Conservation (phyloP, 2,888 invertebrate species). For the Pseudococcus jackbeardsleyi region DNA sequence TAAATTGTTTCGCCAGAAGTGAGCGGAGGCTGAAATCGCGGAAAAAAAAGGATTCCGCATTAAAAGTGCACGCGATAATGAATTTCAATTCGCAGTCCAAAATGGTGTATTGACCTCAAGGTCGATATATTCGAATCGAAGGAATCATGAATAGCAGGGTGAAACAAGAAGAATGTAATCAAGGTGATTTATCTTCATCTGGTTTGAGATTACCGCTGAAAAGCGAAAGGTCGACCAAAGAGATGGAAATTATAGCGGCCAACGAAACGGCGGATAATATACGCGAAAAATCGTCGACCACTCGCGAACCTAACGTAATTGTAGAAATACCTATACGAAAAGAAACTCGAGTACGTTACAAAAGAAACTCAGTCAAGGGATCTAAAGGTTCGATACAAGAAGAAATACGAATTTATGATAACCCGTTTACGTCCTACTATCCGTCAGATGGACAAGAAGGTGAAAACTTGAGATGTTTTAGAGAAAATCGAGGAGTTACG, state of each 20-base stretch:
- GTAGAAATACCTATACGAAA: slow-evolving; percentile 54
- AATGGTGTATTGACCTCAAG: slow-evolving; percentile 41
- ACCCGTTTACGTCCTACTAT: slow-evolving; percentile 61
- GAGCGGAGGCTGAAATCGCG: not conserved
- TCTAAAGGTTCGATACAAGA: slow-evolving; percentile 58
- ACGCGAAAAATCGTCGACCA: slow-evolving; percentile 1
- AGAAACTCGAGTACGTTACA: slow-evolving; percentile 59
- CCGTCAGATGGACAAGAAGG: slow-evolving; percentile 56
- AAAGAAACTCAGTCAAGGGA: slow-evolving; percentile 52
- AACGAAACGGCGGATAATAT: slow-evolving; percentile 52
- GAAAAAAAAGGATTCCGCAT: slow-evolving; percentile 10
- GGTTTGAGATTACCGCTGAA: slow-evolving; percentile 54
- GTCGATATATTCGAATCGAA: slow-evolving; percentile 47
- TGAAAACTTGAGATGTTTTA: slow-evolving; percentile 57
- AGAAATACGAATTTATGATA: slow-evolving; percentile 62
- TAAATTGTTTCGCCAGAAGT: not conserved
- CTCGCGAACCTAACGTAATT: slow-evolving; percentile 57
- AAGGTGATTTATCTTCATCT: slow-evolving; percentile 56
- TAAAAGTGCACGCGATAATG: not conserved
- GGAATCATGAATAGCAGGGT: slow-evolving; percentile 5
- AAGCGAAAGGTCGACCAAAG: slow-evolving; percentile 13
- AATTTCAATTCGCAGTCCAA: not conserved
- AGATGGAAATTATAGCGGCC: slow-evolving; percentile 44
- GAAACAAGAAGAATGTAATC: slow-evolving; percentile 44
- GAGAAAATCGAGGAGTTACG: slow-evolving; percentile 3